Percentiles rank a stretch among this genome's conserved stretches.
phyloP scores from a whole-genome alignment of 2,797 vertebrate genomes.

The Xenentodon cancila region DNA sequence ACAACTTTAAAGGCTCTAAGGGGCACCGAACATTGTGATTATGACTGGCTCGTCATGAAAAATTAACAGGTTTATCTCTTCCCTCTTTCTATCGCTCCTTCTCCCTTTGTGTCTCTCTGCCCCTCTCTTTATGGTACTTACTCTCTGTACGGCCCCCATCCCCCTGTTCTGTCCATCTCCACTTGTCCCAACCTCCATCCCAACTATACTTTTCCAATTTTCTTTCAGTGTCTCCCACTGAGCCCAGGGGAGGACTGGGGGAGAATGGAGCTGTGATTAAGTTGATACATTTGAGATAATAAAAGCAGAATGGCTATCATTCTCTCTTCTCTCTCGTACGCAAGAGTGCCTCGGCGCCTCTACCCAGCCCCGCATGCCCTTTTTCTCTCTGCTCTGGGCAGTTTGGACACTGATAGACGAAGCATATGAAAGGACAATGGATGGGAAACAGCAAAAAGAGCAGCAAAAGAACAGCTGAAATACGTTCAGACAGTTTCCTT shows the following conservation, averaged over 20 bases:
- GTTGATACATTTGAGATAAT: slow-evolving; percentile 83
- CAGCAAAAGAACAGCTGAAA: slow-evolving; percentile 27
- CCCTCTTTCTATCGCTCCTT: slow-evolving; percentile 29
- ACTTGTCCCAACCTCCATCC: slow-evolving; percentile 73
- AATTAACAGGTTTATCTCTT: slow-evolving; percentile 86
- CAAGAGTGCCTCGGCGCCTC: slow-evolving; percentile 55
- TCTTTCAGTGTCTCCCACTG: slow-evolving; percentile 74
- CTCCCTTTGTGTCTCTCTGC: slow-evolving; percentile 49
- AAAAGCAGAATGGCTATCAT: slow-evolving; percentile 78
- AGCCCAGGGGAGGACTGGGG: slow-evolving; percentile 75
- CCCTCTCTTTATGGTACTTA: slow-evolving; percentile 68
- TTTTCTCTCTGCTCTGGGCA: slow-evolving; percentile 61
- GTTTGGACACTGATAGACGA: slow-evolving; percentile 74
- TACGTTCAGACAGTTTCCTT: slow-evolving; percentile 31
- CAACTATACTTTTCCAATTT: slow-evolving; percentile 81
- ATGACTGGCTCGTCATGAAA: slow-evolving; percentile 80
- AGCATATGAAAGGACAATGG: slow-evolving; percentile 61
- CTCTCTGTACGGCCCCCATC: slow-evolving; percentile 41
- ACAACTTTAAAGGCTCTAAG: slow-evolving; percentile 79
- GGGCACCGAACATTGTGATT: slow-evolving; percentile 79
- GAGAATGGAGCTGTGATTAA: slow-evolving; percentile 81
- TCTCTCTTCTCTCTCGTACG: slow-evolving; percentile 62
- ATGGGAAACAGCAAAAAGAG: slow-evolving; percentile 32
- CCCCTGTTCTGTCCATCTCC: slow-evolving; percentile 67
- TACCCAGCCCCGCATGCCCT: slow-evolving; percentile 68